phyloP scores from a whole-genome alignment of 2,888 invertebrate genomes.

The Xylophagus ater region DNA sequence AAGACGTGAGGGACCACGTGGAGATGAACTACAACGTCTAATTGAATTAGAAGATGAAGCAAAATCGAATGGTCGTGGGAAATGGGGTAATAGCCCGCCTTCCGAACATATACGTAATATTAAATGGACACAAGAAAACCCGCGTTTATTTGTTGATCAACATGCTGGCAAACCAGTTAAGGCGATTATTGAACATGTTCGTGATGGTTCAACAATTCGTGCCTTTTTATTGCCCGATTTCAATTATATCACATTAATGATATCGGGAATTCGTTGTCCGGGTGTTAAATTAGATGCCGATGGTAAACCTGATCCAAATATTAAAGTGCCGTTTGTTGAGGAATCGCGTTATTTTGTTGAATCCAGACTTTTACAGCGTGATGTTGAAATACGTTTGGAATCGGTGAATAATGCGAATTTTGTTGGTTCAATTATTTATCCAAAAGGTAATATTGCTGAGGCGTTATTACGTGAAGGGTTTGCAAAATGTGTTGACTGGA shows the following conservation, averaged over 20 bases:
- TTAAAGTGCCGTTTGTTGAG: constrained; percentile 62
- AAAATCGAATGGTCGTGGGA: constrained; percentile 76
- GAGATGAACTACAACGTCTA: constrained; percentile 55
- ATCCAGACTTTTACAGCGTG: constrained; percentile 77
- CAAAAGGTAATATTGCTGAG: constrained; percentile 89
- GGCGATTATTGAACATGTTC: constrained; percentile 93
- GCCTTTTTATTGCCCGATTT: constrained; percentile 84
- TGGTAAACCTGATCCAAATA: constrained; percentile 54
- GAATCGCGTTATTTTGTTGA: constrained; percentile 94
- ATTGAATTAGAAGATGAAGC: constrained; percentile 84
- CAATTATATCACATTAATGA: constrained; percentile 86
- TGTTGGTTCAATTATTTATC: constrained; percentile 87
- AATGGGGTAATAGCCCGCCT: constrained; percentile 48
- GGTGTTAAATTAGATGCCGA: constrained; percentile 68
- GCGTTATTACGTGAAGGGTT: constrained; percentile 79
- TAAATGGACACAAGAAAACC: constrained; percentile 81
- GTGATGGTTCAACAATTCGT: constrained; percentile 92
- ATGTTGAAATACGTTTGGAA: constrained; percentile 81
- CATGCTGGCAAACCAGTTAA: constrained; percentile 75
- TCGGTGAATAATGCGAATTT: constrained; percentile 88
- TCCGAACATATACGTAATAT: constrained; percentile 72
- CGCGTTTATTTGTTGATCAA: constrained; percentile 72
- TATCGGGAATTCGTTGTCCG: constrained; percentile 85
- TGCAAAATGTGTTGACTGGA: constrained; percentile 91
- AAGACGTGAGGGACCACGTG: constrained; percentile 47